These are phyloP conservation scores for Nestor notabilis DNA, from an alignment of 2,113 vertebrate species.

Conservation along the genomic window DNA sequence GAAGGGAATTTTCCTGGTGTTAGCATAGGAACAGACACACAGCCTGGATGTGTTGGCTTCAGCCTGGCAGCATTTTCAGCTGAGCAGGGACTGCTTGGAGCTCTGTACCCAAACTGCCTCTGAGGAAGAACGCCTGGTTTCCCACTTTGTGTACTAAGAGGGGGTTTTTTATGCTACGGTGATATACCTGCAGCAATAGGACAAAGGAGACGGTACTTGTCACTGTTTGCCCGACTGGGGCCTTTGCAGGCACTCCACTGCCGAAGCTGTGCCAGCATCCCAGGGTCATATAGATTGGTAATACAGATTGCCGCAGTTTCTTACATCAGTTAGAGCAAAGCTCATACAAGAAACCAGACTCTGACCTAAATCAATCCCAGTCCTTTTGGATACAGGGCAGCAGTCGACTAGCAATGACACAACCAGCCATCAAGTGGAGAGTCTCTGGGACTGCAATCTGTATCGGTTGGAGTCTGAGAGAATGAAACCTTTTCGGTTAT, in stretches of 20 bases:
- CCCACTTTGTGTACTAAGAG: conserved; percentile 33
- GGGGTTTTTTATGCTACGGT: background rate
- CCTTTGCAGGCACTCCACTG: conserved; percentile 58
- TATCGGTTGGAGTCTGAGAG: conserved; percentile 71
- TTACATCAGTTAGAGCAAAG: conserved; percentile 66
- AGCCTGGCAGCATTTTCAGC: conserved; percentile 70
- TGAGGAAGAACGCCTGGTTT: conserved; percentile 61
- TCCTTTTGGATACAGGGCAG: conserved; percentile 80
- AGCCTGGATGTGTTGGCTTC: conserved; percentile 72
- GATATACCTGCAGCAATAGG: conserved; percentile 69
- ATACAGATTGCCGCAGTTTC: conserved; percentile 31
- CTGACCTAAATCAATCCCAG: conserved; percentile 84
- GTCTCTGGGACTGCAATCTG: conserved; percentile 71
- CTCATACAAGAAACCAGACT: conserved; percentile 73
- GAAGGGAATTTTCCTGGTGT: conserved; percentile 56
- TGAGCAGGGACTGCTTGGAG: conserved; percentile 71
- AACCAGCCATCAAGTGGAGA: conserved; percentile 83
- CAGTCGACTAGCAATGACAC: conserved; percentile 77
- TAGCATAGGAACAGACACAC: conserved; percentile 68
- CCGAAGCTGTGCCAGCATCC: conserved; percentile 43
- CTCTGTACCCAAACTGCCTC: conserved; percentile 58
- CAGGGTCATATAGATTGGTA: conserved; percentile 31
- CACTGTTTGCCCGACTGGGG: conserved; percentile 55
- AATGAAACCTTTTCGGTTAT: conserved; percentile 41
- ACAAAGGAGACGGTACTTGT: conserved; percentile 67